These are phyloP conservation scores for Patiria pectinifera DNA, from an alignment of 53 echinoderm and acorn worm species.

Conservation along the genomic window DNA sequence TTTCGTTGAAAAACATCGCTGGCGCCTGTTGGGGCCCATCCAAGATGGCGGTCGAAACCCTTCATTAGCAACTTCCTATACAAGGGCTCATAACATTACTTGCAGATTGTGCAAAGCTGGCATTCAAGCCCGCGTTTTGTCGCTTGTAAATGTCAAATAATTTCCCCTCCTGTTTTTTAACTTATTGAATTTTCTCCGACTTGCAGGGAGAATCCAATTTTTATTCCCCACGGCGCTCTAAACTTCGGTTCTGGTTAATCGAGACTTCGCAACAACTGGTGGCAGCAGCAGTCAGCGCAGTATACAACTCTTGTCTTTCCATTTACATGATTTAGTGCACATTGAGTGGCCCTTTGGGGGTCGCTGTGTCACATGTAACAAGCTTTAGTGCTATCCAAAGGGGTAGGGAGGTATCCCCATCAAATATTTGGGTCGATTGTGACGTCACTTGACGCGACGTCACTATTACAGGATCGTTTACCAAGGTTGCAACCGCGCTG, in stretches of 20 bases:
- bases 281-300: neutral
- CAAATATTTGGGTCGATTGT: too few relatives aligned
- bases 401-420: too few relatives aligned
- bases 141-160: slow-evolving; percentile 2
- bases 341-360: too few relatives aligned
- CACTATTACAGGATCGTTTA: too few relatives aligned
- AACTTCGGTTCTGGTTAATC: neutral
- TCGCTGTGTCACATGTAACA: too few relatives aligned
- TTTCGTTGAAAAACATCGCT: slow-evolving; percentile 31
- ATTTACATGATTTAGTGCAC: too few relatives aligned
- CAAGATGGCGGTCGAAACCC: slow-evolving; percentile 31
- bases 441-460: too few relatives aligned
- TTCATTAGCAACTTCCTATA: slow-evolving; percentile 32
- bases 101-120: neutral
- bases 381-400: too few relatives aligned
- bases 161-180: neutral
- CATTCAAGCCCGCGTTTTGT: slow-evolving; percentile 5
- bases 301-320: too few relatives aligned
- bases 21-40: neutral
- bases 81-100: neutral
- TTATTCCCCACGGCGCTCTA: neutral
- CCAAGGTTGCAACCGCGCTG: too few relatives aligned
- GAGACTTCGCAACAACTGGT: neutral
- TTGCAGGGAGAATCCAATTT: neutral
- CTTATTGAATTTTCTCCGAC: neutral